Evolutionary conservation across 1,140 invertebrate genomes (phyloP).

Genomic region (Bombus breviceps): DNA sequence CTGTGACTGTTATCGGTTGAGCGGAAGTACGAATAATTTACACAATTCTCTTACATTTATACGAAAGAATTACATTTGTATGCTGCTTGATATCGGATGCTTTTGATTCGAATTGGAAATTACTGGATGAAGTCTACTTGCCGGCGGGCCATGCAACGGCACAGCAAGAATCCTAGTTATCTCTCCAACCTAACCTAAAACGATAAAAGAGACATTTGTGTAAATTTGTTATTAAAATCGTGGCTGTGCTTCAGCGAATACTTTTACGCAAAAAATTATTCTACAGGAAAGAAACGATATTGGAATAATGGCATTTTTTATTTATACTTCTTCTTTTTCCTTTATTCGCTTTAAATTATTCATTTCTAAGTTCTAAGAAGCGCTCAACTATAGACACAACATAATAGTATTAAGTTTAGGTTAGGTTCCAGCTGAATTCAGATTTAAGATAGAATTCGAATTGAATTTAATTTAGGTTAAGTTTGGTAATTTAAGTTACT

Average conservation of each 20-base stretch:
- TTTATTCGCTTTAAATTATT: background rate
- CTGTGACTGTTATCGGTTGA: background rate
- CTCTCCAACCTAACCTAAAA: constrained; percentile 55
- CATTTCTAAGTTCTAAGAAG: background rate
- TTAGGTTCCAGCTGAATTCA: background rate
- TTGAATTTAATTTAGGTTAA: background rate
- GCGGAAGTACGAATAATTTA: background rate
- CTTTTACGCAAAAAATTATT: background rate
- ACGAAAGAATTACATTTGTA: constrained; percentile 5
- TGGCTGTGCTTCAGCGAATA: background rate
- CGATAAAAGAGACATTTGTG: background rate
- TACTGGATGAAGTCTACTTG: constrained; percentile 52
- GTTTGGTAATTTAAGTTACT: background rate
- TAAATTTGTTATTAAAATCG: constrained; percentile 29
- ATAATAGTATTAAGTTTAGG: background rate
- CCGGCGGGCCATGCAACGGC: constrained; percentile 52
- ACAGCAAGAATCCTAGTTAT: constrained; percentile 49
- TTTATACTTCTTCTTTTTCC: background rate
- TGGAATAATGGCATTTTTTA: background rate
- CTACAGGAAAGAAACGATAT: background rate
- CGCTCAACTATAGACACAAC: background rate
- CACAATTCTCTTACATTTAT: background rate
- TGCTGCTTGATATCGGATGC: background rate
- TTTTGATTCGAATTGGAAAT: constrained; percentile 49
- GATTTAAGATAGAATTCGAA: background rate